A percentile compares a stretch with the other conserved stretches of the same genome.
Evolutionary conservation across 2,113 vertebrate species (phyloP).

Genomic region (Platichthys stellatus): DNA sequence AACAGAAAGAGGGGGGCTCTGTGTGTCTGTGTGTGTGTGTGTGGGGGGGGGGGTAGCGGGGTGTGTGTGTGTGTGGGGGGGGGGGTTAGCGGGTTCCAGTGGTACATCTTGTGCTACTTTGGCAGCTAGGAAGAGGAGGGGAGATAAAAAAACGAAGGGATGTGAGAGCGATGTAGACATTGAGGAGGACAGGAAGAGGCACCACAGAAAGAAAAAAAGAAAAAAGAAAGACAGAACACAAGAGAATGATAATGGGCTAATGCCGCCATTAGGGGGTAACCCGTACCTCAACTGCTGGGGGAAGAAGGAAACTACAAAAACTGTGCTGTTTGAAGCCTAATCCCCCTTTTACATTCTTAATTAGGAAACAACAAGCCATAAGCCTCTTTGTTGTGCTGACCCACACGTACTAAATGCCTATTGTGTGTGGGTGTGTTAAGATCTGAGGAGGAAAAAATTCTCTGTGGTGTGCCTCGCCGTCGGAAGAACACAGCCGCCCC

Average conservation of each 20-base stretch:
- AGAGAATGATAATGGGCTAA: slow-evolving; percentile 54
- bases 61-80: neutral
- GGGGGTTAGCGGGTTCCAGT: slow-evolving; percentile 53
- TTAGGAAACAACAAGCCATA: slow-evolving; percentile 77
- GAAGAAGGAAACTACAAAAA: slow-evolving; percentile 58
- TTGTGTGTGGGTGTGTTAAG: slow-evolving; percentile 61
- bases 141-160: slow-evolving; percentile 24
- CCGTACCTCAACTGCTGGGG: slow-evolving; percentile 50
- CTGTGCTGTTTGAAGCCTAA: slow-evolving; percentile 75
- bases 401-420: slow-evolving; percentile 64
- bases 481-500: neutral
- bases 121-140: slow-evolving; percentile 54
- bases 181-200: slow-evolving; percentile 43
- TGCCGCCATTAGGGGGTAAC: slow-evolving; percentile 53
- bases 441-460: slow-evolving; percentile 57
- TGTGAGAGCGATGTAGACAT: slow-evolving; percentile 41
- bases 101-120: slow-evolving; percentile 75
- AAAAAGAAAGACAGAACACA: slow-evolving; percentile 19
- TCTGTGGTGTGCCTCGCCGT: slow-evolving; percentile 21
- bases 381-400: slow-evolving; percentile 73
- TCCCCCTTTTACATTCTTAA: slow-evolving; percentile 80
- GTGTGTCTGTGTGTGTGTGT: neutral
- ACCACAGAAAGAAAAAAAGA: slow-evolving; percentile 11
- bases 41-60: slow-evolving; percentile 8
- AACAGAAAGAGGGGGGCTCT: slow-evolving; percentile 74